Conservation (phyloP, 2,888 invertebrate genomes). For the Scaptodrosophila latifasciaeformis region DNA sequence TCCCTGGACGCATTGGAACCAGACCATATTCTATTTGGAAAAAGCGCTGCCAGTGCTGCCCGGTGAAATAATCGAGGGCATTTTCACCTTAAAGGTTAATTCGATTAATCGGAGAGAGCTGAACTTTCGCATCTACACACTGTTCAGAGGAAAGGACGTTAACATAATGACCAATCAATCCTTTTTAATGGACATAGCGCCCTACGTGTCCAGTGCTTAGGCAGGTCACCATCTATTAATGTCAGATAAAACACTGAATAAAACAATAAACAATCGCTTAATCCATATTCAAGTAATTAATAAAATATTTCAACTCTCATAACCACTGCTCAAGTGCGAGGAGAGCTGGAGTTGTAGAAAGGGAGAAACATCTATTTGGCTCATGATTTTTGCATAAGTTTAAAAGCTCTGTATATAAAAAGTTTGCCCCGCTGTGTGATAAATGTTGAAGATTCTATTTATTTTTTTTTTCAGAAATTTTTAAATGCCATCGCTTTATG, state of each 20-base stretch:
- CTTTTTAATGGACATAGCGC: conserved; percentile 9
- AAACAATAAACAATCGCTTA: conserved; percentile 27
- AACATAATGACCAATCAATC: conserved; percentile 11
- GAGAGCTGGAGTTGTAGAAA: no score
- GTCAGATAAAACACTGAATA: conserved; percentile 34
- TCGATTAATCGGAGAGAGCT: conserved; percentile 24
- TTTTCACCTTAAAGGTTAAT: conserved; percentile 87
- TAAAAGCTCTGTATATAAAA: not conserved
- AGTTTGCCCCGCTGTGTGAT: conserved; percentile 20
- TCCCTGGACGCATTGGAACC: conserved; percentile 98
- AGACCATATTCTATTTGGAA: conserved; percentile 94
- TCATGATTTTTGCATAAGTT: conserved; percentile 11
- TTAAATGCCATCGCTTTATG: conserved; percentile 27
- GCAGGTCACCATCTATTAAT: conserved; percentile 33
- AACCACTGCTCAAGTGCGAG: no score
- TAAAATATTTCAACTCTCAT: conserved; percentile 19
- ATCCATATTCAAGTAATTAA: conserved; percentile 10
- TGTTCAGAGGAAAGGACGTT: conserved; percentile 27
- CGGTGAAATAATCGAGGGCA: conserved; percentile 77
- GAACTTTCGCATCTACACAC: conserved; percentile 37
- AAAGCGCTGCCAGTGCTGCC: conserved; percentile 94
- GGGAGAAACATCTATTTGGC: not conserved
- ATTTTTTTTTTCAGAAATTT: conserved; percentile 16
- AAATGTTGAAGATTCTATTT: no score
- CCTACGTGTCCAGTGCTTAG: conserved; percentile 4